A percentile compares a stretch with the other conserved stretches of the same genome.
phyloP scores from a whole-genome alignment of 2,797 vertebrate species.

The Spinibarbus caldwelli region DNA sequence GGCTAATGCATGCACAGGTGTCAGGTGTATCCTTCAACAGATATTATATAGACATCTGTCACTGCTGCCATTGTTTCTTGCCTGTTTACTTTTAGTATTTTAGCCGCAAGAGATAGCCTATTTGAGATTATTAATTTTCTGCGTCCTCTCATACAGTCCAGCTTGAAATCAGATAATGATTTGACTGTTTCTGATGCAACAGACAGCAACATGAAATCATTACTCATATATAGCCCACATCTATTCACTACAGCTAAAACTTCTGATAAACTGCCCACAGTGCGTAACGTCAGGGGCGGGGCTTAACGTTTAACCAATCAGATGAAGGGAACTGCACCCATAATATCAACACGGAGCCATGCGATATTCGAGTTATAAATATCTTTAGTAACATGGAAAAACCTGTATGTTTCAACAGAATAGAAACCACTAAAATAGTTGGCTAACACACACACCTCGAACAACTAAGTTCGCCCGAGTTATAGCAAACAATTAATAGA shows the following conservation, averaged over 20 bases:
- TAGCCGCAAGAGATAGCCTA: too few relatives aligned
- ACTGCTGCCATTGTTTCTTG: background rate
- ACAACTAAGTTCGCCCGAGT: too few relatives aligned
- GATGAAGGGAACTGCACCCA: background rate
- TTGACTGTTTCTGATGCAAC: slow-evolving; percentile 19
- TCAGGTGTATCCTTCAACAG: background rate
- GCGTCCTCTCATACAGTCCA: background rate
- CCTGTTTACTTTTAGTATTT: background rate
- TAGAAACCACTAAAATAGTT: background rate
- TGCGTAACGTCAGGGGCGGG: background rate
- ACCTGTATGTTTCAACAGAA: background rate
- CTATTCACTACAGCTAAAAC: background rate
- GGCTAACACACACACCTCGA: background rate
- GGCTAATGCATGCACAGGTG: slow-evolving; percentile 10
- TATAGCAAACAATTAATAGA: background rate
- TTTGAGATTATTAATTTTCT: too few relatives aligned
- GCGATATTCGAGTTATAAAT: slow-evolving; percentile 29
- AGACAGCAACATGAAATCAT: background rate
- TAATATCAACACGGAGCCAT: slow-evolving; percentile 51
- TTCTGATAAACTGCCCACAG: background rate
- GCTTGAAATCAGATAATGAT: background rate
- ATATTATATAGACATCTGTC: background rate
- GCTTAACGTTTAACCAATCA: slow-evolving; percentile 37
- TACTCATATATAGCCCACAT: background rate
- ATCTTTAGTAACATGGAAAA: background rate